These are phyloP conservation scores for Aricia agestis DNA, from an alignment of 1,140 invertebrate genomes.

Conservation along the genomic window DNA sequence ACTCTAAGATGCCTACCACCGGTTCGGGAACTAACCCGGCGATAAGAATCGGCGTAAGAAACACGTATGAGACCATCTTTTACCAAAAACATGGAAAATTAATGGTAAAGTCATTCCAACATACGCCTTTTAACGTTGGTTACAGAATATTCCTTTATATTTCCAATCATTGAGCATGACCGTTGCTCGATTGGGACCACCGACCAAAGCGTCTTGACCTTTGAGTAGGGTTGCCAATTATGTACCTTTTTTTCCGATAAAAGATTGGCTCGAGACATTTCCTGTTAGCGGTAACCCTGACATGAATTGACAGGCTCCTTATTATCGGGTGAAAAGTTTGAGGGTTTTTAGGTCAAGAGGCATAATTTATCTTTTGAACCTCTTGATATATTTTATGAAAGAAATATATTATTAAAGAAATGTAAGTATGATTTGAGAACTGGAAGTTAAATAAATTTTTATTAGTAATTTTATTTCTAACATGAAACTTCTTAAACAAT, in stretches of 20 bases:
- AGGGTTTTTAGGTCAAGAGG: conserved; percentile 5
- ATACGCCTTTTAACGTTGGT: neutral
- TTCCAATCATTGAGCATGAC: neutral
- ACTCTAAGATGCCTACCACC: too few species aligned
- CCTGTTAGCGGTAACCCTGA: neutral
- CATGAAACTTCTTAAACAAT: too few species aligned
- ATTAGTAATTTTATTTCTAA: too few species aligned
- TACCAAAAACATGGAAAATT: too few species aligned
- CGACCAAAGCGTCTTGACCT: neutral
- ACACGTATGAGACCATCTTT: too few species aligned
- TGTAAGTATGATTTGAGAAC: neutral
- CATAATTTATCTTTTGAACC: neutral
- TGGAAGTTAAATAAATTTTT: too few species aligned
- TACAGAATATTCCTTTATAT: neutral
- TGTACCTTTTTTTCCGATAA: neutral
- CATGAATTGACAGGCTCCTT: neutral
- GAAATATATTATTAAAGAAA: neutral
- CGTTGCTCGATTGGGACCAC: neutral
- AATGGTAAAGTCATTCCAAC: too few species aligned
- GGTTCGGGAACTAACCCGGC: too few species aligned
- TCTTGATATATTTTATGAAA: neutral
- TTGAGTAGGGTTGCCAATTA: neutral
- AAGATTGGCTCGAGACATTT: neutral
- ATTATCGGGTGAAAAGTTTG: conserved; percentile 6
- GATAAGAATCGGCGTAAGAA: too few species aligned